A percentile compares a stretch with the other conserved stretches of the same genome.
Conservation (phyloP, 2,797 vertebrate species). For the Takifugu rubripes region DNA sequence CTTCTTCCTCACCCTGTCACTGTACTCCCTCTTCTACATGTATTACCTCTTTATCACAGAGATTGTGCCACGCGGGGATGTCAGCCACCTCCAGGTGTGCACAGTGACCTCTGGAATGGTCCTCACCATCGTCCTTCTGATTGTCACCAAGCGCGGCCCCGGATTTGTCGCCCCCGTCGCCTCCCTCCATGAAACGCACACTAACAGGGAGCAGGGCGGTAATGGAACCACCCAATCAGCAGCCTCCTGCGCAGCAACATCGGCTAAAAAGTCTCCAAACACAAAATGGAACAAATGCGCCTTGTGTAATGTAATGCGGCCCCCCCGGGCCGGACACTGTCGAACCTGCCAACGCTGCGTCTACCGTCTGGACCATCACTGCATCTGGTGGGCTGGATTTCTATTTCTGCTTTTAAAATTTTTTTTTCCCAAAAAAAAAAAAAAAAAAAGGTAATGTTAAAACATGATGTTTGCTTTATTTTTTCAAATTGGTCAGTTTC, state of each 20-base stretch:
- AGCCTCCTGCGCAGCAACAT: slow-evolving; percentile 19
- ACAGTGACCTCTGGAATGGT: slow-evolving; percentile 78
- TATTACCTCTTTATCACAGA: slow-evolving; percentile 89
- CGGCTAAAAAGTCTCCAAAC: slow-evolving; percentile 20
- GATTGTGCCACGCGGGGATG: slow-evolving; percentile 79
- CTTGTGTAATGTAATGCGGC: slow-evolving; percentile 80
- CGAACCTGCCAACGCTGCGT: slow-evolving; percentile 65
- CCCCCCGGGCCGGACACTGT: slow-evolving; percentile 74
- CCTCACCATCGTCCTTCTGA: slow-evolving; percentile 78
- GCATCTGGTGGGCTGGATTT: slow-evolving; percentile 66
- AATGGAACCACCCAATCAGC: slow-evolving; percentile 42
- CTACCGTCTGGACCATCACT: slow-evolving; percentile 70
- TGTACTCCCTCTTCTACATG: slow-evolving; percentile 90
- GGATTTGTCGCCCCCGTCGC: slow-evolving; percentile 74
- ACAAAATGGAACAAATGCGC: slow-evolving; percentile 66
- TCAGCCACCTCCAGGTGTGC: slow-evolving; percentile 71
- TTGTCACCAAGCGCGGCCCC: slow-evolving; percentile 83
- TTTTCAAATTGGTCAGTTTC: too few species aligned
- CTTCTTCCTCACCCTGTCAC: slow-evolving; percentile 87
- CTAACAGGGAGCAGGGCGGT: slow-evolving; percentile 8
- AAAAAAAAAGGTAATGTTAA: too few species aligned
- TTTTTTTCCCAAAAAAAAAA: not conserved
- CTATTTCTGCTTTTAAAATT: not conserved
- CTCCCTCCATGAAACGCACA: slow-evolving; percentile 8
- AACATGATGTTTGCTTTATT: too few species aligned